Percentiles rank a stretch among this genome's conserved stretches.
These are phyloP conservation scores for Tretioscincus oriximinensis DNA, from an alignment of 2,113 vertebrate genomes.

Conservation along the genomic window DNA sequence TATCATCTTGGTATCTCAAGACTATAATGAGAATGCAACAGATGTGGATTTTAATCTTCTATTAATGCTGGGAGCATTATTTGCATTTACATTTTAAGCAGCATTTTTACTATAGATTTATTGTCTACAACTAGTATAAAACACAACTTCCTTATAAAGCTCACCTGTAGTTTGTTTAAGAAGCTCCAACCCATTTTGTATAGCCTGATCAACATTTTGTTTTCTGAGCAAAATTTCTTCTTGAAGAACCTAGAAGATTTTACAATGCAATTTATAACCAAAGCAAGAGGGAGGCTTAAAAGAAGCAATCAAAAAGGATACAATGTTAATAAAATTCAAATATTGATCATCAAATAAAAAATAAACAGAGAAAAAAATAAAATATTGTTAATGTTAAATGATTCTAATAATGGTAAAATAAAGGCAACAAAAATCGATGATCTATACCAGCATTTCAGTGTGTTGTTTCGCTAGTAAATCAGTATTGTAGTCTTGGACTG, in stretches of 20 bases:
- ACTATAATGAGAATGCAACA: no score
- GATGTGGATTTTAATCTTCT: no score
- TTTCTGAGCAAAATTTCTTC: slow-evolving; percentile 88
- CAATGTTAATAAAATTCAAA: slow-evolving; percentile 8
- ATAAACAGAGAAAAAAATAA: slow-evolving; percentile 47
- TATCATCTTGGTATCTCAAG: no score
- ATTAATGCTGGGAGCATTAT: no score
- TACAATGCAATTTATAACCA: slow-evolving; percentile 32
- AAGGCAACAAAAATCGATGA: slow-evolving; percentile 66
- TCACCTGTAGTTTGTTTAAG: slow-evolving; percentile 96
- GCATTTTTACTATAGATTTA: neutral
- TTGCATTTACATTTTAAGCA: no score
- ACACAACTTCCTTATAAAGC: slow-evolving; percentile 32
- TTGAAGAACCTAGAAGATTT: slow-evolving; percentile 82
- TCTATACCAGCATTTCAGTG: slow-evolving; percentile 90
- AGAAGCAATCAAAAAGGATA: slow-evolving; percentile 40
- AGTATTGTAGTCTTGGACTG: slow-evolving; percentile 82
- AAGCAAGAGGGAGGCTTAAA: slow-evolving; percentile 13
- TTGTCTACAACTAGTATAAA: neutral
- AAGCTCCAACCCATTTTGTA: slow-evolving; percentile 91
- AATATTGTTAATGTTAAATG: slow-evolving; percentile 1
- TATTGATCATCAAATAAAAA: slow-evolving; percentile 25
- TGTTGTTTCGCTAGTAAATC: slow-evolving; percentile 85
- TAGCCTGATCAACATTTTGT: slow-evolving; percentile 89
- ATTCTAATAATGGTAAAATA: slow-evolving; percentile 44